Conservation (phyloP, 2,797 vertebrate genomes). For the Alauda arvensis region DNA sequence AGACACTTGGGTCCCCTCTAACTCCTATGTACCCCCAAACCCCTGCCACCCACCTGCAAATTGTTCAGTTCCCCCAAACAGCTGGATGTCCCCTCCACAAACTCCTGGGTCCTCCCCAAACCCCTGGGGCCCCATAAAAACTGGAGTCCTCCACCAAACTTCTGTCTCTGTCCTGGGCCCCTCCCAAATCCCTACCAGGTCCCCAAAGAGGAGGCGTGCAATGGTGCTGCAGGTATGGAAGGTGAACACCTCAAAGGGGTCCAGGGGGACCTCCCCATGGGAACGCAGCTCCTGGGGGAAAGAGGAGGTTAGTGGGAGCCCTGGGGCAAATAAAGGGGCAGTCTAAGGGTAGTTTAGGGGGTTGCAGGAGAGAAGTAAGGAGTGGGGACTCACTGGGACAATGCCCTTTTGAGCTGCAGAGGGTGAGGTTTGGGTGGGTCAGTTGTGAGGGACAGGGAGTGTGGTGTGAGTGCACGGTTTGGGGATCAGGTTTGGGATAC, state of each 20-base stretch:
- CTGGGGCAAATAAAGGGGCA: background rate
- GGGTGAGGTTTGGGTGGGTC: background rate
- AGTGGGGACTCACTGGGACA: background rate
- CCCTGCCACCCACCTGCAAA: background rate
- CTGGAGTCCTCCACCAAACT: background rate
- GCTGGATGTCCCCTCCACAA: background rate
- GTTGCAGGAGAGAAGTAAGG: background rate
- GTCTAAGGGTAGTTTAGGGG: background rate
- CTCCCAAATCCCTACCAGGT: background rate
- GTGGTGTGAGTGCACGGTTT: background rate
- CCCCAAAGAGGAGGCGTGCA: background rate
- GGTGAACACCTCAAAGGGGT: conserved; percentile 1
- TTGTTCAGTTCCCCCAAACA: background rate
- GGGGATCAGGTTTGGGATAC: background rate
- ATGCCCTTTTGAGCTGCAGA: background rate
- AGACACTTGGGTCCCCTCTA: background rate
- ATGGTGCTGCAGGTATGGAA: conserved; percentile 24
- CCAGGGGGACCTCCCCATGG: background rate
- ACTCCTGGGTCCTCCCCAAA: background rate
- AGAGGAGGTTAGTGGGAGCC: background rate
- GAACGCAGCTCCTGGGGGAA: background rate
- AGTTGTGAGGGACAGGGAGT: background rate
- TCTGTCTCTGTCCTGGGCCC: background rate
- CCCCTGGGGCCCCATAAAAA: background rate
- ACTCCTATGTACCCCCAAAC: background rate